Conservation (phyloP, 2,113 vertebrate species). For the Solea solea region DNA sequence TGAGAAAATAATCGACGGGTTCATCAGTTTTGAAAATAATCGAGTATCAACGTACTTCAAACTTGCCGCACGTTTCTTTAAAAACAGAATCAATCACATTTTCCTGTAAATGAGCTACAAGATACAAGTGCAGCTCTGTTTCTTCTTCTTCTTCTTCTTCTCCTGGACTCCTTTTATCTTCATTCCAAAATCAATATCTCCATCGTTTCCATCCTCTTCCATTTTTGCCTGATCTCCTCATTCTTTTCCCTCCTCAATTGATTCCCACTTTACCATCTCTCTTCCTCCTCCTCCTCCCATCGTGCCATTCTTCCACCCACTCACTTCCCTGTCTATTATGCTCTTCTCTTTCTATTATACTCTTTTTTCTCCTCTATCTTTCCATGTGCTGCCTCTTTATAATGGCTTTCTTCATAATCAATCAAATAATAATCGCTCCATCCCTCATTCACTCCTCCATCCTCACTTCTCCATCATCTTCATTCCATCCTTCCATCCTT, state of each 20-base stretch:
- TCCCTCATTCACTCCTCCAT: slow-evolving; percentile 13
- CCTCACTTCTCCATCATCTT: slow-evolving; percentile 6
- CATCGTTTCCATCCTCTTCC: slow-evolving; percentile 27
- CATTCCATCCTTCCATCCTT: no score
- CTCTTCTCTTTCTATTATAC: not conserved
- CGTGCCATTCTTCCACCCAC: slow-evolving; percentile 2
- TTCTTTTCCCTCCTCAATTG: slow-evolving; percentile 31
- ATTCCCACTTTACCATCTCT: slow-evolving; percentile 22
- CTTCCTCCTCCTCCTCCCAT: slow-evolving; percentile 8
- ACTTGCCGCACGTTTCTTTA: no score
- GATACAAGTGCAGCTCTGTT: no score
- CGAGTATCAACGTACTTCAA: no score
- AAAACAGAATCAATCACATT: no score
- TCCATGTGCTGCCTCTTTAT: slow-evolving; percentile 5
- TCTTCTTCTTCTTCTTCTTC: no score
- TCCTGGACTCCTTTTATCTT: no score
- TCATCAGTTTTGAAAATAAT: no score
- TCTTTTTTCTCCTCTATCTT: not conserved
- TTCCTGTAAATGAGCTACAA: no score
- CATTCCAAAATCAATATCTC: slow-evolving; percentile 33
- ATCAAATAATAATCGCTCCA: slow-evolving; percentile 31
- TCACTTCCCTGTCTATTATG: not conserved
- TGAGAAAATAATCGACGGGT: no score
- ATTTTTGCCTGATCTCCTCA: not conserved
- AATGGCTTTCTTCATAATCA: slow-evolving; percentile 30